Conservation (phyloP, 53 echinoderm and acorn worm species). For the Apostichopus leukothele region DNA sequence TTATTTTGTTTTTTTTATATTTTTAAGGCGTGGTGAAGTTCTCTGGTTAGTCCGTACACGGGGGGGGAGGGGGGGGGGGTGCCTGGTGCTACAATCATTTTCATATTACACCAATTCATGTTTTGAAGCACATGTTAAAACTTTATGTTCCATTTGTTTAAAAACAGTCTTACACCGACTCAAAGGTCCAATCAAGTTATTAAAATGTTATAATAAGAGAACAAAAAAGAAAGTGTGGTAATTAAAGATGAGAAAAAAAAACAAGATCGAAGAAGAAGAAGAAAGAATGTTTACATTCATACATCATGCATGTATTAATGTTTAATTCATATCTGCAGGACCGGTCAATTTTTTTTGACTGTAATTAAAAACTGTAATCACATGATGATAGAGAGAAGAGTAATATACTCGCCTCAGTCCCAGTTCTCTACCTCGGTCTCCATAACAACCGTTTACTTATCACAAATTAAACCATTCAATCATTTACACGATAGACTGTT, state of each 20-base stretch:
- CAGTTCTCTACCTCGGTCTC: no score
- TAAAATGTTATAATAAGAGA: background rate
- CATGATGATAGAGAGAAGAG: no score
- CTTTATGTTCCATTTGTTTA: background rate
- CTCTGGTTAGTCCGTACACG: no score
- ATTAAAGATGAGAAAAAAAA: background rate
- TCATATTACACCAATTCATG: no score
- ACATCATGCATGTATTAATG: background rate
- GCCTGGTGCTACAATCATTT: no score
- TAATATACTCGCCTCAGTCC: no score
- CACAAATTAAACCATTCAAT: background rate
- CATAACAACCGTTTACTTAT: background rate
- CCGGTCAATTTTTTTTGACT: background rate
- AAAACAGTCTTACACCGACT: background rate
- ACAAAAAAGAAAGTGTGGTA: background rate
- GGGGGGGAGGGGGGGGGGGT: no score
- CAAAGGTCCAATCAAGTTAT: background rate
- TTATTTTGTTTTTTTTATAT: no score
- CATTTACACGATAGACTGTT: background rate
- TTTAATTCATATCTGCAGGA: background rate
- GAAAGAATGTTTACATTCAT: background rate
- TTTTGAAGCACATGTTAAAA: background rate
- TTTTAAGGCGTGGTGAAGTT: no score
- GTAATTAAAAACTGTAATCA: no score
- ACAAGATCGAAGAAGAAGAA: no score